Base-by-base conservation (phyloP, 2,797 vertebrate genomes). In the Sebastolobus alascanus region DNA sequence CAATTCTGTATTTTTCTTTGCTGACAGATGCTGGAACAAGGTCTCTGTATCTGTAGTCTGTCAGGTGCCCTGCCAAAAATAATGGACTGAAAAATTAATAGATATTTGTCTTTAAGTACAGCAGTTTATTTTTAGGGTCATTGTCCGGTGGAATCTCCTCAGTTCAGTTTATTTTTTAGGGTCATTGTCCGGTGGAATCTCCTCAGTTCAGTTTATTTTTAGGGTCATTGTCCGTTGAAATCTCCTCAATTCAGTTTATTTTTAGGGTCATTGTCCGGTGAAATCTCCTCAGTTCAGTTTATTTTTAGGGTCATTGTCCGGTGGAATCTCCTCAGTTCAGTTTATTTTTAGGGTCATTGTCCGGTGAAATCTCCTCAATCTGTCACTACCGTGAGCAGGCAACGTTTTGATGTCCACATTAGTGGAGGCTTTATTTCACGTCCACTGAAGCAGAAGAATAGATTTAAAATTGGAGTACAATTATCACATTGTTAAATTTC, bases 331-430 rank as follows among this genome's bases (percentile, higher is more conserved):
- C 25, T 25, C 25, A 6, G 43, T 46, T 46, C 43, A 46, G 16
- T 84, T 73, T 79, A 74, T 78, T 85, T 88, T 73, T 50, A 71
- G 73, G 66, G 72, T 81, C 46, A 71, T 38, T 40, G 33, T 85
- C 77, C 56, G 4, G 50, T 50, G 79, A 77, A 75, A 82, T 76
- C 59, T 27, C 67, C 43, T 68, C 59, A 43, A 54, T 55, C 82
- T 74, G 75, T 89, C 61, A 35, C 8, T 22, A 27, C 38, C 38
- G 43, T 56, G 27, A 80, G 63, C 33, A 60, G 33, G 31, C 59
- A 73, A 35, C 4, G 35, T 58, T 75, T 22, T 78, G 40, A 73
- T 68, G 55, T 68, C 52, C 58, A 11, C 43, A 10, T 8, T 33
- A 13, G 27, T 27, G 3, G 31, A 11, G 20, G 18, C 38, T 33